Base-by-base conservation (phyloP, 1,140 invertebrate genomes). In the Solenopsis fugax region DNA sequence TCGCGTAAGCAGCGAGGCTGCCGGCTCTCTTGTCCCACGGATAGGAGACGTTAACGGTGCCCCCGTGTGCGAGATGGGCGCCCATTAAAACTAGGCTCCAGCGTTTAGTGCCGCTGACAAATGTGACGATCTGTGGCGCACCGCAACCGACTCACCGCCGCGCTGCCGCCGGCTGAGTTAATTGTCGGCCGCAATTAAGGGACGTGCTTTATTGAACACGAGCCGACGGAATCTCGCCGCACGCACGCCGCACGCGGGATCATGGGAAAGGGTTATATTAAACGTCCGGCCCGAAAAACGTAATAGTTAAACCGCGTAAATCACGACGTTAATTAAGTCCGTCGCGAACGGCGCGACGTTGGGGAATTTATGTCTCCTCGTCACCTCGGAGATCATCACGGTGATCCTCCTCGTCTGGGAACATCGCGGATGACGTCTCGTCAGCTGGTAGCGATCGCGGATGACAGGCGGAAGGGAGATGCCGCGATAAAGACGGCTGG, bases 171-270 rank as follows among this genome's bases (percentile, higher is more conserved):
- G 65, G 37, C 67, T n/a, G 1, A 58, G 80, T 75, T 84, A 75
- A 84, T 84, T 84, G 80, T 84, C 80, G 29, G 69, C 13, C 69
- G 80, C 80, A 84, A 84, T 84, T 84, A 84, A 84, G 69, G 60
- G 37, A 24, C 24, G 54, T 73, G 69, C 48, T 84, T 84, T 84
- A 84, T 75, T 84, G 80, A 84, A 75, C 80, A 37, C 54, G 54
- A 56, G 54, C 10, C 29, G 64, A 45, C 34, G 58, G 60, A 52
- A 78, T 65, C 60, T 10, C 16, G 18, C 41, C 65, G 60, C 64
- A 18, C 62, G 18, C 71, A 73, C 2, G 48, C 24, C 72, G 24
- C 45, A 21, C 34, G 77, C 54, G 80, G 45, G 80, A 84, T 75
- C 80, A 84, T 84, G 80, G 80, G 80, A 84, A 84, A 84, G 69